Base-by-base conservation (phyloP, 1,140 invertebrate genomes). In the Kradibia gibbosae region DNA sequence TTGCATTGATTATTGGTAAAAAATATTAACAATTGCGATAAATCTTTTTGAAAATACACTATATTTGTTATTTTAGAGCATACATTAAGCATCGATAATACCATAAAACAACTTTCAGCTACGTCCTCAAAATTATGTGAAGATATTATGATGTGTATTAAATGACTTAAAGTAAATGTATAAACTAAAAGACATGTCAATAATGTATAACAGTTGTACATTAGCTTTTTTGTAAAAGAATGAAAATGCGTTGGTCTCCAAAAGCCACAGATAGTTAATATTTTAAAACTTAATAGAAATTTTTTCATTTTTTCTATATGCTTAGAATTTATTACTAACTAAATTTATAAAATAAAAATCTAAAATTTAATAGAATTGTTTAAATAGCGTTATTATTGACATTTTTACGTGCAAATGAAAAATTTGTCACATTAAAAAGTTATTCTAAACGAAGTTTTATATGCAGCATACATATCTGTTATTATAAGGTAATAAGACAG, bases 61-160 rank as follows among this genome's bases (percentile, higher is more conserved):
- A 85, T 83, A 34, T 84, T 86, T 0, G 62, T 77, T 74, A 84
- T 84, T 84, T 87, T 87, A 7, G 82, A 85, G 36, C 85, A 86
- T 11, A 86, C 84, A 34, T 86, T 86, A 48, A 87, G 82, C 84
- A 87, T 85, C 0, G 85, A 86, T 1, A 87, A 75, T 72, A 85
- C 79, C 86, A 87, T 85, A 53, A 87, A 87, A 22, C 85, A 86
- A 80, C 83, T 86, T 13, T 82, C 82, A 25, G 85, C 83, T 15
- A 87, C 84, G 36, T 84, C 82, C 36, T 87, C 85, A 36, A 86
- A 81, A 80, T 85, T 83, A 11, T 78, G 80, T 0, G 85, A 82
- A 3, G 78, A 83, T 0, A 83, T 70, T 11, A 86, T 55, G 45
- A 86, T 82, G n/a, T 85, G 84, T n/a, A 86, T 57, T 15, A 86